phyloP scores from a whole-genome alignment of 2,797 vertebrate species.

The Melanotaenia pygmaea region DNA sequence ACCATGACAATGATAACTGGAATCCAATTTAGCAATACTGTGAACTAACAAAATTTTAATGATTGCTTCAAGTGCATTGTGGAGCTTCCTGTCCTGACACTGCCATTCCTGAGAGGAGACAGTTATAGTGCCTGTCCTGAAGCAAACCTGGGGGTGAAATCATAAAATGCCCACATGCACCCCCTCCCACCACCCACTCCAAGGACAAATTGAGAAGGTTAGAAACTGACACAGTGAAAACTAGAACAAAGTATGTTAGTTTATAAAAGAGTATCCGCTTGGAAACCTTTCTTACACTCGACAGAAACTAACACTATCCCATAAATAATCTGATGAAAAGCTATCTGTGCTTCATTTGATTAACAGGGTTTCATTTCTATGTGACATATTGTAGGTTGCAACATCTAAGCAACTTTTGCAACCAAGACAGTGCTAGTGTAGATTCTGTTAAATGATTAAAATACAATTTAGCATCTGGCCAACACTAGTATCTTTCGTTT shows the following conservation, averaged over 20 bases:
- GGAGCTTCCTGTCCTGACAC: neutral
- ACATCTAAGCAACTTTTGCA: conserved; percentile 10
- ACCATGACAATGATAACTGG: neutral
- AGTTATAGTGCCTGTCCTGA: conserved; percentile 49
- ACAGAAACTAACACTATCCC: too few species aligned
- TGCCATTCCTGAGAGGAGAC: conserved; percentile 41
- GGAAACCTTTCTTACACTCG: too few species aligned
- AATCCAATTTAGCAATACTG: conserved; percentile 7
- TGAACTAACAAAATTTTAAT: conserved; percentile 11
- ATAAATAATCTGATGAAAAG: too few species aligned
- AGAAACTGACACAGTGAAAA: conserved; percentile 16
- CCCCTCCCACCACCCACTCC: too few species aligned
- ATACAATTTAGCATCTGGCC: neutral
- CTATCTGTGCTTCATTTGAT: too few species aligned
- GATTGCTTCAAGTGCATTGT: neutral
- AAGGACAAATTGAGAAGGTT: conserved; percentile 24
- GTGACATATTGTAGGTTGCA: conserved; percentile 17
- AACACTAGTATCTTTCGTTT: neutral
- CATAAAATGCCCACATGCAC: conserved; percentile 26
- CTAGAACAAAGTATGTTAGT: neutral
- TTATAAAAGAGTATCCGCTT: too few species aligned
- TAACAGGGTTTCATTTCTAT: too few species aligned
- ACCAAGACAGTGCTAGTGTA: neutral
- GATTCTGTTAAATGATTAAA: neutral
- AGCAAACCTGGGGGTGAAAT: conserved; percentile 47